A percentile compares a stretch with the other conserved stretches of the same genome.
phyloP scores from a whole-genome alignment of 2,113 vertebrate species.

The Cinclus cinclus region DNA sequence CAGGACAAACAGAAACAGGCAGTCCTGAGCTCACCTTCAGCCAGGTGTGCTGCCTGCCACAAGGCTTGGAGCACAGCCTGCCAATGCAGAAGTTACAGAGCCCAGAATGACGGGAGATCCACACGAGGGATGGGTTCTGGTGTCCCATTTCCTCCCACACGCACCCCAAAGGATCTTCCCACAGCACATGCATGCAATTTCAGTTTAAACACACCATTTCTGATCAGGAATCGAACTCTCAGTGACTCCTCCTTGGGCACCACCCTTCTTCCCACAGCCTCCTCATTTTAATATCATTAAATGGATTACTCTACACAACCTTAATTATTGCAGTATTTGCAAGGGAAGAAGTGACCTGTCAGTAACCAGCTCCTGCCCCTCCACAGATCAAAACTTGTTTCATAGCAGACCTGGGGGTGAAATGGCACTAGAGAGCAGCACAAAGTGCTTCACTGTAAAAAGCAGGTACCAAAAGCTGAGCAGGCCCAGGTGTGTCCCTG shows the following conservation, averaged over 20 bases:
- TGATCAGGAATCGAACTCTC: neutral
- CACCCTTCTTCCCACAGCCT: conserved; percentile 35
- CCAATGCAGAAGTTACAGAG: rapidly evolving
- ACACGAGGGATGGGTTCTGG: rapidly evolving
- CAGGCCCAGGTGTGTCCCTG: neutral
- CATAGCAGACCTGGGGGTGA: neutral
- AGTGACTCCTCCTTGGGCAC: neutral
- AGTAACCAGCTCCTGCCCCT: neutral
- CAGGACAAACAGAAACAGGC: neutral
- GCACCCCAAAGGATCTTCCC: neutral
- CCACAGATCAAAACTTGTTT: neutral
- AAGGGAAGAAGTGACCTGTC: neutral
- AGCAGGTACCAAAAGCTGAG: neutral
- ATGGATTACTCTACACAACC: neutral
- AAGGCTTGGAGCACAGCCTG: rapidly evolving
- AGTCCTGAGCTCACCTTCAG: rapidly evolving
- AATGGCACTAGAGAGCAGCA: neutral
- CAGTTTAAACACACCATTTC: neutral
- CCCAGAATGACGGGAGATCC: rapidly evolving
- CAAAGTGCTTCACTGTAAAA: neutral
- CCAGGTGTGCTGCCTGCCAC: neutral
- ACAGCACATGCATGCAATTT: neutral
- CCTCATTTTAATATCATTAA: neutral
- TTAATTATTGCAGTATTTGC: neutral
- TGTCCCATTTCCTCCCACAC: neutral